Evolutionary conservation across 2,113 vertebrate species (phyloP).

Genomic region (Colinus virginianus): DNA sequence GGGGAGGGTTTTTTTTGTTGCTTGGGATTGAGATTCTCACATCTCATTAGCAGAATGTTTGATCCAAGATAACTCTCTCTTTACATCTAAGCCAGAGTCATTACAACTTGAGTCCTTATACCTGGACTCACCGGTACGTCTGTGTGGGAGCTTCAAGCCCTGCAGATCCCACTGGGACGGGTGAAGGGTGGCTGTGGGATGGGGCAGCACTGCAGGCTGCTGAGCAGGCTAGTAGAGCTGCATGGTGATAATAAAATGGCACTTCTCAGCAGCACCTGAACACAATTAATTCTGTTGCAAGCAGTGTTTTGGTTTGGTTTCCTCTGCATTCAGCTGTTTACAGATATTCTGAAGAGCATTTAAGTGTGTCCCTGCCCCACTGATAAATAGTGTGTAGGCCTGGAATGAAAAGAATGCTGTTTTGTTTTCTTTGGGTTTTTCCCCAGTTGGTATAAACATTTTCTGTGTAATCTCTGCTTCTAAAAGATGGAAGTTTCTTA

Average conservation of each 20-base stretch:
- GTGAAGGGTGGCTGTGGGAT: rapidly evolving
- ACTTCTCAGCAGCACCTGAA: not conserved
- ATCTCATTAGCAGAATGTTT: not conserved
- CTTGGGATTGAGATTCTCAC: not conserved
- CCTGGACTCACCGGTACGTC: not conserved
- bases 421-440: not conserved
- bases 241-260: not conserved
- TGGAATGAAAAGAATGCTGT: not conserved
- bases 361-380: not conserved
- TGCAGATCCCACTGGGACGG: not conserved
- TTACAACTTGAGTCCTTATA: rapidly evolving
- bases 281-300: rapidly evolving
- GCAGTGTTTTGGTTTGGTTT: not conserved
- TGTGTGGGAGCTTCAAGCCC: rapidly evolving
- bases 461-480: not conserved
- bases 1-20: not conserved
- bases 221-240: not conserved
- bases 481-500: not conserved
- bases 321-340: not conserved
- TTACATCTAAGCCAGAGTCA: not conserved
- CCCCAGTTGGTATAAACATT: not conserved
- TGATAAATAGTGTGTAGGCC: not conserved
- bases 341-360: not conserved
- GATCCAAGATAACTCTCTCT: not conserved
- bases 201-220: not conserved